Percentiles rank a stretch among this genome's conserved stretches.
phyloP scores from a whole-genome alignment of 2,888 invertebrate genomes.

The Lasioglossum oenotherae region DNA sequence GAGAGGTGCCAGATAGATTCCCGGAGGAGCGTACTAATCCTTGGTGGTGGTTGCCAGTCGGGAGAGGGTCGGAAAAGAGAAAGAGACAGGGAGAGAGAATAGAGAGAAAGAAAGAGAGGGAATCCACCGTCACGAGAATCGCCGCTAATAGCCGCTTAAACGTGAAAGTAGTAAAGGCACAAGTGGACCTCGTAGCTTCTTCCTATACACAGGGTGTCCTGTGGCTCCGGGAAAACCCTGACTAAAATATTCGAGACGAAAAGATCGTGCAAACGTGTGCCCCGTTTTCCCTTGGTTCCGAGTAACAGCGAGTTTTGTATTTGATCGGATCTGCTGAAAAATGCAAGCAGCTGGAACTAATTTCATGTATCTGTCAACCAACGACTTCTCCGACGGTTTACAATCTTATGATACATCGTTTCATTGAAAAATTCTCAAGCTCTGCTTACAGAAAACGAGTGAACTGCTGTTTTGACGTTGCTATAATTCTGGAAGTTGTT shows the following conservation, averaged over 20 bases:
- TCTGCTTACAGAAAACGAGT: too few species aligned
- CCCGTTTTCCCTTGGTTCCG: neutral
- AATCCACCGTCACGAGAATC: constrained; percentile 67
- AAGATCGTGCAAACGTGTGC: neutral
- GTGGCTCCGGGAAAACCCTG: neutral
- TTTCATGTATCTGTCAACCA: too few species aligned
- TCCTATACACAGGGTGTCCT: neutral
- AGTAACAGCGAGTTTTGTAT: neutral
- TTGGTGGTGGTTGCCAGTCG: constrained; percentile 14
- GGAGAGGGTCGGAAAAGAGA: neutral
- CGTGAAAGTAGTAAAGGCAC: constrained; percentile 72
- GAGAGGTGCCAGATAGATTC: constrained; percentile 64
- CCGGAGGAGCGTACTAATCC: constrained; percentile 67
- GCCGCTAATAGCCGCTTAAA: constrained; percentile 75
- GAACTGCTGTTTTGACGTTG: too few species aligned
- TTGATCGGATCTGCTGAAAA: neutral
- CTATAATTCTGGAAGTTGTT: too few species aligned
- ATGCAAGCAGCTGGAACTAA: too few species aligned
- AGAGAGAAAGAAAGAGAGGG: neutral
- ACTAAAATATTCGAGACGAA: neutral
- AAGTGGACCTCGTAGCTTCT: constrained; percentile 56
- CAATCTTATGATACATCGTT: too few species aligned
- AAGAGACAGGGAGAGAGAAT: neutral
- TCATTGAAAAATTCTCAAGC: too few species aligned
- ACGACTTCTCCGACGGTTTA: too few species aligned